Conservation (phyloP, 2,888 invertebrate genomes). For the Nephrotoma guestfalica region DNA sequence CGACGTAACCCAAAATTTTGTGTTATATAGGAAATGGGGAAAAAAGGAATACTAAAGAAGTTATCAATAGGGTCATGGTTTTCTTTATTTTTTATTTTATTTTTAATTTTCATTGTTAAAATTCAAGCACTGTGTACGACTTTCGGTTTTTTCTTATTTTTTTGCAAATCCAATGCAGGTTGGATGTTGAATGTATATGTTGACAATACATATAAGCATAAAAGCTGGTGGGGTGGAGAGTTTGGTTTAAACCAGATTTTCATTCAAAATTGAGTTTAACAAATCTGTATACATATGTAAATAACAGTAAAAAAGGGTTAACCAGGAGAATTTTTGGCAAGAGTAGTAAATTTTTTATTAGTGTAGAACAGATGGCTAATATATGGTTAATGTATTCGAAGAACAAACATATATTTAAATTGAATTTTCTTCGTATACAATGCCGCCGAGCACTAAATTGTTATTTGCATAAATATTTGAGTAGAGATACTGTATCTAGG, state of each 20-base stretch:
- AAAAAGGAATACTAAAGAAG: not conserved
- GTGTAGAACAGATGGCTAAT: not conserved
- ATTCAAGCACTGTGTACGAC: not conserved
- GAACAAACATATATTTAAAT: not conserved
- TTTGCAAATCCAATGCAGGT: not conserved
- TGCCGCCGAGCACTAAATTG: too few species aligned
- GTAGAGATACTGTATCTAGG: too few species aligned
- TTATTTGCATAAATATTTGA: not conserved
- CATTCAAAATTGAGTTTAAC: not conserved
- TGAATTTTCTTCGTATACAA: not conserved
- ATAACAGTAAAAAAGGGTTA: not conserved
- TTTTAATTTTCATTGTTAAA: not conserved
- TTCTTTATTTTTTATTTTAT: not conserved
- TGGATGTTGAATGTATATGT: not conserved
- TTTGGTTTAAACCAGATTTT: not conserved
- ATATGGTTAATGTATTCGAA: not conserved
- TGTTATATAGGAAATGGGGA: not conserved
- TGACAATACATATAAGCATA: not conserved
- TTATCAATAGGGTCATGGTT: not conserved
- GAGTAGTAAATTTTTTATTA: not conserved
- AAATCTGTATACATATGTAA: not conserved
- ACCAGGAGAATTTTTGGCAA: not conserved
- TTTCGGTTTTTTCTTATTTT: not conserved
- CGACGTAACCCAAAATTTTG: too few species aligned
- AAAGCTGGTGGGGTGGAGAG: not conserved